Base-by-base conservation (phyloP, 1,140 invertebrate species). In the Cylas formicarius region DNA sequence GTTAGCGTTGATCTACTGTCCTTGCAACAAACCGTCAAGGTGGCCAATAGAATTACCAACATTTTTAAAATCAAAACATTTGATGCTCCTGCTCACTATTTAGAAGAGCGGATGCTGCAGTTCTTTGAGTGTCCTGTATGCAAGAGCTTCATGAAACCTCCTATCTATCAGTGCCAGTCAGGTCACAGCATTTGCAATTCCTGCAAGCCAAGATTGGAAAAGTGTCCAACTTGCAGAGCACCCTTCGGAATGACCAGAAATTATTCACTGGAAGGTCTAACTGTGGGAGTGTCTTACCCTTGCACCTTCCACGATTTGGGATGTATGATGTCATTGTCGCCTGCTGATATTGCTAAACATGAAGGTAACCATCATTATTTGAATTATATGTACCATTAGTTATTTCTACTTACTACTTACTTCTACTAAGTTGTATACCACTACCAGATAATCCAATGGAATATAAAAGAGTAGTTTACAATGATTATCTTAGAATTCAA, bases 181-280 rank as follows among this genome's bases (percentile, higher is more conserved):
- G 86, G 86, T 2, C 86, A 90, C 66, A 79, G 86, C 50, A 73
- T 88, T 3, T 90, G 86, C 63, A 73, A 75, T 39, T 66, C 67
- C 6, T 90, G 86, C 66, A 70, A 82, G 40, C 72, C 72, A 22
- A 82, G 80, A 48, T 63, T 88, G 10, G 36, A 48, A 10, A 65
- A 67, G 22, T 90, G 86, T 64, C 86, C 86, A 10, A 79, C 82
- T 9, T 90, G 86, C 59, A 68, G 83, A 35, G 76, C 80, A 42
- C 68, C 72, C n/a, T 73, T 86, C 60, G 83, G 78, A 1, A 79
- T 79, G 56, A 84, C 83, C 43, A 71, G 84, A 44, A 88, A 86
- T 65, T 70, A 82, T 57, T 76, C 77, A 6, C 79, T 90, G 69
- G 86, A 90, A 63, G 79, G 81, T 2, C 48, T 73, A 9, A 60